Evolutionary conservation across 2,113 vertebrate species (phyloP).

Genomic region (Brachyhypopomus gauderio): DNA sequence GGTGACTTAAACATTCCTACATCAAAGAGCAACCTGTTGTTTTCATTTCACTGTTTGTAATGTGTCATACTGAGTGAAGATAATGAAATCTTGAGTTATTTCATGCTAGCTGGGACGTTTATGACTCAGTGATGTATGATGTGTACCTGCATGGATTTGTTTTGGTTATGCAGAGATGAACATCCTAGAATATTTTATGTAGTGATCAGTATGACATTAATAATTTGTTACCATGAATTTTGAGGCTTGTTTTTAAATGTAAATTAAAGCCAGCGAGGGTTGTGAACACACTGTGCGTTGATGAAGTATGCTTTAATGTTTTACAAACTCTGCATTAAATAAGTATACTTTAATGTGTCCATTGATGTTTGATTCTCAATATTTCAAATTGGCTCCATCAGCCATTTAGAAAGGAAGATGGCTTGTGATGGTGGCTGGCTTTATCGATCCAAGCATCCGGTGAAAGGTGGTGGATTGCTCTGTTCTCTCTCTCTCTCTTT

Average conservation of each 20-base stretch:
- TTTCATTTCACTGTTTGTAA: too few relatives aligned
- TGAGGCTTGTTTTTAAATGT: neutral
- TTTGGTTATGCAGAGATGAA: too few relatives aligned
- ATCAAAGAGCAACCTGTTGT: too few relatives aligned
- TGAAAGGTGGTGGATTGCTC: conserved; percentile 41
- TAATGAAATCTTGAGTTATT: too few relatives aligned
- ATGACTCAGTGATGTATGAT: too few relatives aligned
- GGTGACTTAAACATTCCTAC: too few relatives aligned
- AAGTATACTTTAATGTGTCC: neutral
- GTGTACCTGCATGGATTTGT: too few relatives aligned
- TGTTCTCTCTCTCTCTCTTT: neutral
- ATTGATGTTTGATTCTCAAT: neutral
- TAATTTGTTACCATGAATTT: neutral
- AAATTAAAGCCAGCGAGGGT: neutral
- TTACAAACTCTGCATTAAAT: neutral
- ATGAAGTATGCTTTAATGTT: neutral
- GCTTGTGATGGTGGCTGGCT: neutral
- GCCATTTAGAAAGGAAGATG: conserved; percentile 2
- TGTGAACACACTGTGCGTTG: neutral
- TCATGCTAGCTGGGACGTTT: too few relatives aligned
- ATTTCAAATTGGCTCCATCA: neutral
- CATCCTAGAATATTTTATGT: neutral
- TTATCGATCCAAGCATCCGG: conserved; percentile 36
- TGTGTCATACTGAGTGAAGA: too few relatives aligned
- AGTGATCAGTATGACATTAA: neutral